Evolutionary conservation across 2,113 vertebrate species (phyloP).

Genomic region (Cyprinodon variegatus): DNA sequence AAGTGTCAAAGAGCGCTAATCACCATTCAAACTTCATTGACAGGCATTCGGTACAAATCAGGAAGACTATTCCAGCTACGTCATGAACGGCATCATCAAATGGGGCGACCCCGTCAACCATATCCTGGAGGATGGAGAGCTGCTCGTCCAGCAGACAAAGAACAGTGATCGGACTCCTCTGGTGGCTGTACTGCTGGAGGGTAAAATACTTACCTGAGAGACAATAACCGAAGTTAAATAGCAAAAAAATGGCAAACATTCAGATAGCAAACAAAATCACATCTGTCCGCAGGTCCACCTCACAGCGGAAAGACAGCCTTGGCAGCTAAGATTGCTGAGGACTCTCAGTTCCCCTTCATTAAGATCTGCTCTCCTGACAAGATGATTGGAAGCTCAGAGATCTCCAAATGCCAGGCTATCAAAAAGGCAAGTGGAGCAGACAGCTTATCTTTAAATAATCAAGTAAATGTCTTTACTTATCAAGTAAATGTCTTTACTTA

Average conservation of each 20-base stretch:
- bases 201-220: conserved; percentile 64
- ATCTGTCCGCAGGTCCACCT: conserved; percentile 84
- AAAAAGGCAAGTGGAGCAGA: conserved; percentile 88
- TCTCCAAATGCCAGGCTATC: conserved; percentile 97
- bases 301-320: conserved; percentile 96
- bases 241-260: neutral
- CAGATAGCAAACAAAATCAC: neutral
- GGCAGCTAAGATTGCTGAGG: conserved; percentile 94
- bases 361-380: conserved; percentile 99
- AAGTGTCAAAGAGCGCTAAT: neutral
- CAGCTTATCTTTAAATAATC: neutral
- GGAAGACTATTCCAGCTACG: conserved; percentile 96
- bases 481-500: neutral
- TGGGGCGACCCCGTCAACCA: conserved; percentile 96
- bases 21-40: neutral
- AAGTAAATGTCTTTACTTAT: neutral
- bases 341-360: conserved; percentile 97
- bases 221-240: neutral
- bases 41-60: conserved; percentile 98
- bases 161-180: conserved; percentile 98
- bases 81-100: conserved; percentile 99
- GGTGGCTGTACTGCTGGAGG: conserved; percentile 95
- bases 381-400: conserved; percentile 98
- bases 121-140: conserved; percentile 93
- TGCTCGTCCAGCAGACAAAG: conserved; percentile 96